phyloP scores from a whole-genome alignment of 2,888 invertebrate species.

The Tethea ocularis region DNA sequence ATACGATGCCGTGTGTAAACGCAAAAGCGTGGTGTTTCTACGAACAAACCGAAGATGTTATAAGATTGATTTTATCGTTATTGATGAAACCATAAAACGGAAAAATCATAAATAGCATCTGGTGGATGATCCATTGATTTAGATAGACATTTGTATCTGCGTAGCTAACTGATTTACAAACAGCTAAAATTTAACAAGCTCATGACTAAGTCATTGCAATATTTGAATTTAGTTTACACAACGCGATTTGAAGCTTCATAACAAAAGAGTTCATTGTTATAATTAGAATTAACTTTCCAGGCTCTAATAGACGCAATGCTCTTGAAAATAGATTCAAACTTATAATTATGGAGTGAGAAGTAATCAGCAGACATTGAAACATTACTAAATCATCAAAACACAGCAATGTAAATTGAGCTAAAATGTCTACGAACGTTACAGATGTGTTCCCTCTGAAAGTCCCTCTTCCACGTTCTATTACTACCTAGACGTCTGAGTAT shows the following conservation, averaged over 20 bases:
- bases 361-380: neutral
- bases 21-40: neutral
- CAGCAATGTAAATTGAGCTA: neutral
- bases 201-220: no score
- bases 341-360: no score
- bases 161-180: no score
- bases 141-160: neutral
- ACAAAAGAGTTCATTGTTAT: no score
- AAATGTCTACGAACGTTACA: neutral
- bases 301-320: no score
- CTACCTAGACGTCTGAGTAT: neutral
- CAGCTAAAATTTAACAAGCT: no score
- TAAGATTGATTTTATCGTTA: neutral
- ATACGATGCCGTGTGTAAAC: neutral
- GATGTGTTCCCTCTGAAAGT: neutral
- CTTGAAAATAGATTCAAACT: no score
- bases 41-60: neutral
- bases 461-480: constrained; percentile 12
- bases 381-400: neutral
- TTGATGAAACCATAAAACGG: neutral
- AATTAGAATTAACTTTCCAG: no score
- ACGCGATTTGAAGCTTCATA: no score
- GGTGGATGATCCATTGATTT: neutral
- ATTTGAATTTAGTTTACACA: no score
- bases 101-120: neutral